Conservation (phyloP, 2,888 invertebrate genomes). For the Tridacna gigas region DNA sequence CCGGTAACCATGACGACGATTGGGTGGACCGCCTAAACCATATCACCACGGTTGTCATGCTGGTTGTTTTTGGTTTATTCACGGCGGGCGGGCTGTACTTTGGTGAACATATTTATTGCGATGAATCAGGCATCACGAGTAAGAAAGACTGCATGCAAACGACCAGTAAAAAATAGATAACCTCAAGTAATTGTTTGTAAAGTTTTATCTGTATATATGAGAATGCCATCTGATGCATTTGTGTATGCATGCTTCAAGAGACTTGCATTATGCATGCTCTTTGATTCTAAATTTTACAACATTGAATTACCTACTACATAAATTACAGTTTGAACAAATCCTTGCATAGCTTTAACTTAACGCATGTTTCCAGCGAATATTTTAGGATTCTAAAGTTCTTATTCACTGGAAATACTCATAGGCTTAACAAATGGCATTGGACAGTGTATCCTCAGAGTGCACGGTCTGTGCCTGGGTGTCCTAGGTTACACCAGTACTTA, state of each 20-base stretch:
- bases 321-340: too few relatives aligned
- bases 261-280: not conserved
- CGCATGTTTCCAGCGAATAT: not conserved
- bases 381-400: not conserved
- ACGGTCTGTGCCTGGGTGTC: too few relatives aligned
- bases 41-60: slow-evolving; percentile 75
- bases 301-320: not conserved
- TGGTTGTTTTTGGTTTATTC: slow-evolving; percentile 77
- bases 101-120: slow-evolving; percentile 74
- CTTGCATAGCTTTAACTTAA: not conserved
- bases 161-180: not conserved
- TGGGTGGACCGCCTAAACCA: slow-evolving; percentile 78
- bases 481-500: too few relatives aligned
- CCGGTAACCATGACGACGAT: slow-evolving; percentile 75
- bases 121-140: slow-evolving; percentile 74
- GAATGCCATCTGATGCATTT: not conserved
- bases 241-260: not conserved
- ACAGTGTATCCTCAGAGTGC: too few relatives aligned
- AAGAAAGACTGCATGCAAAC: too few relatives aligned
- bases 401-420: not conserved
- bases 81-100: slow-evolving; percentile 75
- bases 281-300: not conserved
- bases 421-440: not conserved
- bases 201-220: not conserved
- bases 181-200: not conserved